A percentile compares a stretch with the other conserved stretches of the same genome.
Evolutionary conservation across 2,888 invertebrate species (phyloP).

Genomic region (Eilema sororculum): DNA sequence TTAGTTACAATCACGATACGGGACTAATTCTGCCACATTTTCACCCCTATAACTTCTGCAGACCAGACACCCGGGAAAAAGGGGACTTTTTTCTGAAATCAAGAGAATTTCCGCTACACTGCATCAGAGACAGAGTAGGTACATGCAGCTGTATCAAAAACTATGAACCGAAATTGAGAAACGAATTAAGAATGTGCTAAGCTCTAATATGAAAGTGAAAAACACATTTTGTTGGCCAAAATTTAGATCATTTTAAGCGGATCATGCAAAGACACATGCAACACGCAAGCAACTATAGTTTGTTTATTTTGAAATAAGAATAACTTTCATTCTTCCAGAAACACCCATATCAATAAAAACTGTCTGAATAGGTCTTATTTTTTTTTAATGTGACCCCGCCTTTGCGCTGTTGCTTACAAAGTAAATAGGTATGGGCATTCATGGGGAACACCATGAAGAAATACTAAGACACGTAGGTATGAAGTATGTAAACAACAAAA

Average conservation of each 20-base stretch:
- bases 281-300: constrained; percentile 10
- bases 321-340: not conserved
- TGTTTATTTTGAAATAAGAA: constrained; percentile 4
- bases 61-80: too few relatives aligned
- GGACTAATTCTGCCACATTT: not conserved
- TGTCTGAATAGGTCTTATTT: not conserved
- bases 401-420: not conserved
- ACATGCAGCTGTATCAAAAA: not conserved
- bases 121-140: too few relatives aligned
- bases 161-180: not conserved
- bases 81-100: too few relatives aligned
- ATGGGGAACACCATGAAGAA: not conserved
- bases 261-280: too few relatives aligned
- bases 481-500: not conserved
- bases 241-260: not conserved
- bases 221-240: not conserved
- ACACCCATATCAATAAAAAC: not conserved
- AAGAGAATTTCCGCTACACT: too few relatives aligned
- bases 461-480: not conserved
- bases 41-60: not conserved
- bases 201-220: constrained; percentile 7
- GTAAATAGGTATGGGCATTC: not conserved
- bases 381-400: not conserved
- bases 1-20: too few relatives aligned
- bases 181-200: not conserved